Evolutionary conservation across 2,797 vertebrate species (phyloP).

Genomic region (Tarsius wallacei): DNA sequence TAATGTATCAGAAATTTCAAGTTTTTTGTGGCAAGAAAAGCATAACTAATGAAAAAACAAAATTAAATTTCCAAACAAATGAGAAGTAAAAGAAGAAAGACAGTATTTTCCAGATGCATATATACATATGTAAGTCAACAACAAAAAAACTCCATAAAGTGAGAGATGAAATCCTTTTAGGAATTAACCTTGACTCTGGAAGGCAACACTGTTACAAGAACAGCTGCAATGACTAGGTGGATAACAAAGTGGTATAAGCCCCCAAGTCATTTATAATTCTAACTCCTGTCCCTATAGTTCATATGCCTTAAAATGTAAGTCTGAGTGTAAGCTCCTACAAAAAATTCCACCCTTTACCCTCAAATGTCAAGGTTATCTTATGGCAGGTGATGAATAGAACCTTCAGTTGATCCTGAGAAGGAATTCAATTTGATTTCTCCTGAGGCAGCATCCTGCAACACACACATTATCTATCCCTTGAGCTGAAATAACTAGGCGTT

Average conservation of each 20-base stretch:
- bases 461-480: not conserved
- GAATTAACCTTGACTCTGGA: not conserved
- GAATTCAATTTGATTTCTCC: conserved; percentile 57
- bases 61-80: conserved; percentile 14
- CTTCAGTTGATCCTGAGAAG: not conserved
- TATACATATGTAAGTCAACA: not conserved
- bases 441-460: conserved; percentile 5
- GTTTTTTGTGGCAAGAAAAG: not conserved
- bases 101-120: not conserved
- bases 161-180: not conserved
- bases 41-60: not conserved
- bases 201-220: not conserved
- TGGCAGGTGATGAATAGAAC: not conserved
- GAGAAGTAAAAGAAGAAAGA: not conserved
- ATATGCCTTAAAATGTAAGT: not conserved
- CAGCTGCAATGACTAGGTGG: not conserved
- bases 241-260: not conserved
- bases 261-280: not conserved
- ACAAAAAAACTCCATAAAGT: not conserved
- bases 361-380: conserved; percentile 31
- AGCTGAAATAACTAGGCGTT: conserved; percentile 56
- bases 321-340: not conserved
- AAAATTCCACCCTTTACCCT: not conserved
- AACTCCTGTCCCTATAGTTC: not conserved
- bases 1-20: not conserved